Percentiles rank a stretch among this genome's conserved stretches.
Evolutionary conservation across 2,888 invertebrate genomes (phyloP).

Genomic region (Lomographa bimaculata): DNA sequence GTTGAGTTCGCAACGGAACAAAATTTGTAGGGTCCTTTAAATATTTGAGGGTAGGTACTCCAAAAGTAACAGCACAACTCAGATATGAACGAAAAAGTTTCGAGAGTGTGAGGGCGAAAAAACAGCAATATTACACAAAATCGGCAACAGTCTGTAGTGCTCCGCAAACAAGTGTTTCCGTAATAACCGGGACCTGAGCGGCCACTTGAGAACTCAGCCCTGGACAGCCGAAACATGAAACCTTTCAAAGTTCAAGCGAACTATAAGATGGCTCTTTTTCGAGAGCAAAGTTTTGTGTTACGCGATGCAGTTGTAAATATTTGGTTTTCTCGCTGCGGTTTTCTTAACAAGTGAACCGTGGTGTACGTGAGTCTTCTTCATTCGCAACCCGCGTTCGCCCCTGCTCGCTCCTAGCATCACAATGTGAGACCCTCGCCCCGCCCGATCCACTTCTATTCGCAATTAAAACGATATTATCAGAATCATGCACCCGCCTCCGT

Average conservation of each 20-base stretch:
- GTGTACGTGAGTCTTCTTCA: conserved; percentile 61
- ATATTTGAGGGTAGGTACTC: conserved; percentile 15
- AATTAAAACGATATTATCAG: conserved; percentile 75
- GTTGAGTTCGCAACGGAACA: conserved; percentile 4
- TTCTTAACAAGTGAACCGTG: conserved; percentile 68
- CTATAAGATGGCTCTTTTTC: conserved; percentile 67
- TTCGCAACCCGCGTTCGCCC: conserved; percentile 55
- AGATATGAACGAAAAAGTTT: conserved; percentile 26
- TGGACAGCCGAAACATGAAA: conserved; percentile 58
- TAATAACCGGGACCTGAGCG: conserved; percentile 62
- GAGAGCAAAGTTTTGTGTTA: conserved; percentile 69
- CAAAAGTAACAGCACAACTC: conserved; percentile 16
- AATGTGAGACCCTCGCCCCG: conserved; percentile 44
- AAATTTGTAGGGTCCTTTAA: too few species aligned
- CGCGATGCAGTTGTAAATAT: conserved; percentile 68
- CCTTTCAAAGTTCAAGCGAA: conserved; percentile 32
- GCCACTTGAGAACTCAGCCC: conserved; percentile 59
- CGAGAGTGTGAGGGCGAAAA: conserved; percentile 24
- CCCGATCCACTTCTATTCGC: conserved; percentile 55
- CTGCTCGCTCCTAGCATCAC: conserved; percentile 55
- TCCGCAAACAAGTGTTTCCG: conserved; percentile 61
- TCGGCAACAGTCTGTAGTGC: conserved; percentile 69
- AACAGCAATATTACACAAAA: conserved; percentile 66
- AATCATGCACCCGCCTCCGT: conserved; percentile 55
- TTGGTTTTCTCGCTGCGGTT: conserved; percentile 67